These are phyloP conservation scores for Drosophila neotestacea DNA, from an alignment of 2,888 invertebrate genomes.

Conservation along the genomic window DNA sequence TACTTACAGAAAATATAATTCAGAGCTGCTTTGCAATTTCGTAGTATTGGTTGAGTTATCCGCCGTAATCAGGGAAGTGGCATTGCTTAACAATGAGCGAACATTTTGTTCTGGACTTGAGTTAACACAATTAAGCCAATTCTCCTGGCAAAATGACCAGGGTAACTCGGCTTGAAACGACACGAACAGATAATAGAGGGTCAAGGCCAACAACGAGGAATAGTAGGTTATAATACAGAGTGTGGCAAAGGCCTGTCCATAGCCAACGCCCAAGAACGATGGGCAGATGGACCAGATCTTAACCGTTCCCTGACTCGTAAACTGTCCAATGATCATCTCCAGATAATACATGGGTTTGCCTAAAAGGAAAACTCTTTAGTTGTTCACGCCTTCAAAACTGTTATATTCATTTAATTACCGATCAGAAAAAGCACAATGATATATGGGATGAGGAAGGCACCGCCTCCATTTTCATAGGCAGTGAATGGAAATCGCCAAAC, in stretches of 20 bases:
- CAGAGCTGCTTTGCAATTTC: conserved; percentile 86
- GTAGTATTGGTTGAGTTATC: conserved; percentile 9
- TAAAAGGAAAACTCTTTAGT: conserved; percentile 63
- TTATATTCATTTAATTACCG: conserved; percentile 61
- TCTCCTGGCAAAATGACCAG: conserved; percentile 88
- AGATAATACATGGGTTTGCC: conserved; percentile 94
- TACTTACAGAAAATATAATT: conserved; percentile 87
- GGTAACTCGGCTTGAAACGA: conserved; percentile 90
- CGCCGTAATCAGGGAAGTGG: neutral
- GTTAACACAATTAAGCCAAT: conserved; percentile 83
- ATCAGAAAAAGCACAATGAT: conserved; percentile 89
- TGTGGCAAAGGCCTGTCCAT: conserved; percentile 88
- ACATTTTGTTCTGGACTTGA: conserved; percentile 58
- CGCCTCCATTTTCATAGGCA: conserved; percentile 91
- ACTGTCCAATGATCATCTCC: conserved; percentile 94
- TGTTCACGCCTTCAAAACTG: neutral
- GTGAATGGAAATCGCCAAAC: conserved; percentile 89
- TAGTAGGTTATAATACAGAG: conserved; percentile 91
- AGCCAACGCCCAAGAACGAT: conserved; percentile 91
- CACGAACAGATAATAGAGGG: conserved; percentile 90
- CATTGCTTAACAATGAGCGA: conserved; percentile 27
- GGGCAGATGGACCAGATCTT: conserved; percentile 89
- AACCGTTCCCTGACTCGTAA: conserved; percentile 91
- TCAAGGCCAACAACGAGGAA: conserved; percentile 90
- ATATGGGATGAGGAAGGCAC: conserved; percentile 91